Percentiles rank a stretch among this genome's conserved stretches.
These are phyloP conservation scores for Phalacrocorax aristotelis DNA, from an alignment of 2,113 vertebrate genomes.

Conservation along the genomic window DNA sequence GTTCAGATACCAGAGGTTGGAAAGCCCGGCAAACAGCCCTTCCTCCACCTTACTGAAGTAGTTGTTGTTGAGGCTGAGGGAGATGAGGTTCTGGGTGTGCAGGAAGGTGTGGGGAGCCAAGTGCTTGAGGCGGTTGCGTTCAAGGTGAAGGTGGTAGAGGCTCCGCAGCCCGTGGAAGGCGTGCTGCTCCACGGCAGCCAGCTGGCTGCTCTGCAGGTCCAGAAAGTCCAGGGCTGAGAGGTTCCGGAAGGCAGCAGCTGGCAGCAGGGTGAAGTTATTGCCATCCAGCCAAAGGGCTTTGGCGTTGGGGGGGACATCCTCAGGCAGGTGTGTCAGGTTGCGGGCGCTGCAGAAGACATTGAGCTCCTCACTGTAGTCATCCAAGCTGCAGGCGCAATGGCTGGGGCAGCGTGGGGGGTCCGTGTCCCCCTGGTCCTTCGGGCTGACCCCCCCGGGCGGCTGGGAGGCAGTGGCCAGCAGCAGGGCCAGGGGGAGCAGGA, in stretches of 20 bases:
- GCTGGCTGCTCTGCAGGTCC: constrained; percentile 86
- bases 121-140: constrained; percentile 82
- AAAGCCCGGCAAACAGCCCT: constrained; percentile 85
- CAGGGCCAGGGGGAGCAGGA: constrained; percentile 53
- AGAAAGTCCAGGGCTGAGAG: constrained; percentile 86
- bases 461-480: background rate
- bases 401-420: constrained; percentile 79
- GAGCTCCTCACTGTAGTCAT: constrained; percentile 84
- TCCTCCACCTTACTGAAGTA: constrained; percentile 86
- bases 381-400: constrained; percentile 81
- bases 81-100: constrained; percentile 85
- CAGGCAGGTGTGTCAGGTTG: constrained; percentile 81
- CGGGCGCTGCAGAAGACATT: constrained; percentile 89
- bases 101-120: constrained; percentile 80
- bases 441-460: background rate
- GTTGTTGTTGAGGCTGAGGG: constrained; percentile 90
- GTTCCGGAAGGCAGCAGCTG: constrained; percentile 79
- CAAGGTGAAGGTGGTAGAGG: constrained; percentile 87
- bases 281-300: constrained; percentile 89
- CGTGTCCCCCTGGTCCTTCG: background rate
- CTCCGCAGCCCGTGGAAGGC: constrained; percentile 82
- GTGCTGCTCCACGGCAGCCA: constrained; percentile 81
- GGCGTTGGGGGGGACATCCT: constrained; percentile 74
- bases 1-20: constrained; percentile 91
- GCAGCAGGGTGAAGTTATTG: constrained; percentile 85